phyloP scores from a whole-genome alignment of 2,888 invertebrate species.

The Octonoba sinensis region DNA sequence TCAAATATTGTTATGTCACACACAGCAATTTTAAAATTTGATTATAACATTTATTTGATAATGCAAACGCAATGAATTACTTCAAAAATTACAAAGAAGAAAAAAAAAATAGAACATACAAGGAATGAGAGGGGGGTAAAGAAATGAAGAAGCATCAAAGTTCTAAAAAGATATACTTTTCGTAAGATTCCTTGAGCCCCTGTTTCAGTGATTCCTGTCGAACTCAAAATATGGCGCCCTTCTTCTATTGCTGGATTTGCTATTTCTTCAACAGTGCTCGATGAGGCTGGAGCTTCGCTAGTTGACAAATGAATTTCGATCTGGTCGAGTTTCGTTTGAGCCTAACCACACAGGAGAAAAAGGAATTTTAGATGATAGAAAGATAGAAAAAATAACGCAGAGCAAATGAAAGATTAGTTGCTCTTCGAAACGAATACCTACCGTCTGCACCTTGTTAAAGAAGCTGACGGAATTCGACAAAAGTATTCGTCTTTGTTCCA shows the following conservation, averaged over 20 bases:
- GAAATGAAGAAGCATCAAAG: too few species aligned
- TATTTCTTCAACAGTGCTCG: conserved; percentile 78
- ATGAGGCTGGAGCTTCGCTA: conserved; percentile 73
- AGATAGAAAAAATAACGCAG: neutral
- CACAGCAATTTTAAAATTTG: too few species aligned
- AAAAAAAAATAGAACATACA: too few species aligned
- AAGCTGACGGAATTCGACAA: conserved; percentile 80
- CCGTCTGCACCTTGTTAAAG: conserved; percentile 80
- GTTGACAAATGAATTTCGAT: conserved; percentile 78
- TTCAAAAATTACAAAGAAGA: too few species aligned
- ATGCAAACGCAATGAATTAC: too few species aligned
- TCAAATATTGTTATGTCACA: too few species aligned
- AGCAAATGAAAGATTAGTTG: too few species aligned
- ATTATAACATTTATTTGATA: too few species aligned
- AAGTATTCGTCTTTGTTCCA: conserved; percentile 80
- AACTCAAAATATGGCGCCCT: conserved; percentile 81
- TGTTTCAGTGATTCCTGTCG: conserved; percentile 76
- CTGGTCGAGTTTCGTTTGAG: conserved; percentile 80
- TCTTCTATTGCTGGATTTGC: conserved; percentile 79
- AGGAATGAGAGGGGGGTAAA: too few species aligned
- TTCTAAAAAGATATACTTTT: conserved; percentile 68
- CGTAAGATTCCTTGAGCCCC: conserved; percentile 76
- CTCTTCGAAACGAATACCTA: conserved; percentile 69
- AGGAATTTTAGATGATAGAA: neutral
- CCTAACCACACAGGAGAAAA: conserved; percentile 72